Evolutionary conservation across 2,888 invertebrate species (phyloP), one percentile per base, ranked within the genome.

Genomic region (Kuschelorhynchus macadamiae): DNA sequence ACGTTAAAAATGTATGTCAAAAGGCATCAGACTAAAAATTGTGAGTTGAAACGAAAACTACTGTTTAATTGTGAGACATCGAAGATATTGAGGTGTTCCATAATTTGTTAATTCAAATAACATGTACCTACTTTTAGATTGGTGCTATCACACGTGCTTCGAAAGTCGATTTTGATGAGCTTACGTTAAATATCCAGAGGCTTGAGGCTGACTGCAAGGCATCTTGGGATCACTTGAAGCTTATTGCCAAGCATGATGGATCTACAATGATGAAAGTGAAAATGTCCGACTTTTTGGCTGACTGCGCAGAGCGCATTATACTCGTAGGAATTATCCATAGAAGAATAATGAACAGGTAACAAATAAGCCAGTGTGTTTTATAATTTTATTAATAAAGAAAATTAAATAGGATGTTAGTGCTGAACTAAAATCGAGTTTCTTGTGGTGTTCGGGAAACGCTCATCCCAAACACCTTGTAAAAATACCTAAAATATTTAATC

Each of bases 291-390:
- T 99, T 99, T 83, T 86, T 99, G 74, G 92, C 94, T 1, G 98
- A 99, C 80, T 97, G 97, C 77, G 98, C 98, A 0, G 96, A 99
- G 84, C 88, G 98, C 74, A 99, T 99, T 73, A 97, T 98, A 78
- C 90, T 98, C 55, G 85, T 99, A 71, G 92, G 93, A 73, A 92
- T 96, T 75, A 94, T 99, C 67, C 94, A 97, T 83, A 91, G 95
- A 73, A 89, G 97, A 76, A 93, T 99, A 42, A 91, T 95, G 85
- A 96, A 93, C 86, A 92, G 98, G 90, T 89, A 83, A 76, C 7
- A 25, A 25, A 5, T 25, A 7, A 5, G 25, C n/a, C n/a, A n/a
- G n/a, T n/a, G n/a, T n/a, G n/a, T n/a, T n/a, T n/a, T n/a, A n/a
- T n/a, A n/a, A n/a, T n/a, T n/a, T n/a, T n/a, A n/a, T n/a, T n/a